Base-by-base conservation (phyloP, 2,113 vertebrate genomes). In the Anolis sagrei region DNA sequence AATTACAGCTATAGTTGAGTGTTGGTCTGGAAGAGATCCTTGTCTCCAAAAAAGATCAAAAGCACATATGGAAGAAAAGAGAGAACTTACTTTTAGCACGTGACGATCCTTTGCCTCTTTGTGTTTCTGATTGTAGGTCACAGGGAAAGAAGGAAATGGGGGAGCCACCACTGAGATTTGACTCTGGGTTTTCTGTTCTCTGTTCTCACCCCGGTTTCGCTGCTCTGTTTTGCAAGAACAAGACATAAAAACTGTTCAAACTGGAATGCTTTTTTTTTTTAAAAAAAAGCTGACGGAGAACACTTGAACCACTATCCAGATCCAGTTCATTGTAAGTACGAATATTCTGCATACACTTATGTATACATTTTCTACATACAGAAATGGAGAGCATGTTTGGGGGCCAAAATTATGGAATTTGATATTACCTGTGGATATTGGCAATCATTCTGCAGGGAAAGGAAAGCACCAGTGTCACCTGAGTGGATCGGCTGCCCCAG, bases 91-190 rank as follows among this genome's bases (percentile, higher is more conserved):
- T 95, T 95, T 95, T 81, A 96, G 90, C 76, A 96, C 91, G 89
- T 97, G 96, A 27, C 97, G 95, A 91, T 97, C 97, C 92, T 98
- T 98, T 92, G 97, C 96, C 39, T 96, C 95, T 1, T 97, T 97
- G 83, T 96, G 95, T 90, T 97, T 97, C 91, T 98, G 97, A 93
- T 91, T 92, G 90, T 93, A 89, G 80, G 96, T 92, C 58, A 97
- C 95, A 39, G 97, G 97, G 86, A 96, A 97, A 84, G 95, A 86
- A 44, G 97, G 97, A 94, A 98, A 96, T 0, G 97, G 97, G 8
- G 98, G 98, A 85, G 94, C 97, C 81, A 96, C 94, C 51, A 96
- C 94, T 0, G 96, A 93, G 39, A 97, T 90, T 9, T 97, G 94
- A 78, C 95, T 96, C 88, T 96, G 96, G 3, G 96, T 94, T 88